Evolutionary conservation across 1,140 invertebrate species (phyloP).

Genomic region (Polyergus mexicanus): DNA sequence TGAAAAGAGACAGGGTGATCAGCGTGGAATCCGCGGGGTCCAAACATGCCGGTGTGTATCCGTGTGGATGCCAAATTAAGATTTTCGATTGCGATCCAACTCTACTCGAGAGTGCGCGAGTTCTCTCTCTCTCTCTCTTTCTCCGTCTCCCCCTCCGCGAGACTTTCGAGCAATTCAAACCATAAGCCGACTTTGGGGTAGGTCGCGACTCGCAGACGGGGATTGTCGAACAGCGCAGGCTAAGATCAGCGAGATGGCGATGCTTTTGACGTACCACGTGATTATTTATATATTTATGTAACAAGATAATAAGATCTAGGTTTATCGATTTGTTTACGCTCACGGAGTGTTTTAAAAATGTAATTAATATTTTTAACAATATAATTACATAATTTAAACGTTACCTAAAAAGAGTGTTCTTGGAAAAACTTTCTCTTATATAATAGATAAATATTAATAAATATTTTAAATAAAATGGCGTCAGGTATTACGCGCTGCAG

Average conservation of each 20-base stretch:
- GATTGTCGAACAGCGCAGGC: not conserved
- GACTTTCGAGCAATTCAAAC: slow-evolving; percentile 1
- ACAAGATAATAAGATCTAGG: not conserved
- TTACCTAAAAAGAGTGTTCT: not conserved
- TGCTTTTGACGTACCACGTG: not conserved
- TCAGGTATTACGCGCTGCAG: too few relatives aligned
- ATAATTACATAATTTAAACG: not conserved
- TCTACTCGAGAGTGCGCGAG: slow-evolving; percentile 11
- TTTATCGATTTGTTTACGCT: not conserved
- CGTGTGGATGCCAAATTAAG: slow-evolving; percentile 60
- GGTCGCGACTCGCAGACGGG: not conserved
- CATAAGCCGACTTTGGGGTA: slow-evolving; percentile 33
- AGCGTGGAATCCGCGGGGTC: not conserved
- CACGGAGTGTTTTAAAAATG: not conserved
- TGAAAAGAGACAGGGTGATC: slow-evolving; percentile 41
- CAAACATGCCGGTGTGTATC: slow-evolving; percentile 7
- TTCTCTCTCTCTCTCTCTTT: slow-evolving; percentile 32
- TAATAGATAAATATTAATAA: not conserved
- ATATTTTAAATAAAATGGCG: too few relatives aligned
- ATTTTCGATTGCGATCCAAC: slow-evolving; percentile 37
- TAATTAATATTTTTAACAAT: too few relatives aligned
- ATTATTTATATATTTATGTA: not conserved
- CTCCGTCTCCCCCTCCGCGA: slow-evolving; percentile 22
- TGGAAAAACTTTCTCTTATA: not conserved
- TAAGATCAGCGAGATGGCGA: not conserved